Evolutionary conservation across 2,113 vertebrate genomes (phyloP).

Genomic region (Tyrannus savana): DNA sequence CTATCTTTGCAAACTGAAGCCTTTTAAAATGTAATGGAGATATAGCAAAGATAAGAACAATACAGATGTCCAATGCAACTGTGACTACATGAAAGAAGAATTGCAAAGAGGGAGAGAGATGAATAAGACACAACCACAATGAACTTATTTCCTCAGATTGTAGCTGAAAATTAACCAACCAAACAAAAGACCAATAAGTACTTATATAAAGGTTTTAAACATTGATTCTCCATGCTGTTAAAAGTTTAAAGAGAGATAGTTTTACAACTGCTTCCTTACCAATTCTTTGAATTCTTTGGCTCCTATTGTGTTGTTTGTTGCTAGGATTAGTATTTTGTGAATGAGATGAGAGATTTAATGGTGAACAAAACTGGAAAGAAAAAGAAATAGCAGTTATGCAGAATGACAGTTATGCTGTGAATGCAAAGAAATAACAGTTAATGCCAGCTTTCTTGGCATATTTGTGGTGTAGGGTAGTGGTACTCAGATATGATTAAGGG

Average conservation of each 20-base stretch:
- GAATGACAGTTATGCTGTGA: background rate
- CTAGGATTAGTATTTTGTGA: background rate
- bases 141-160: background rate
- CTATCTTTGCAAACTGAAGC: background rate
- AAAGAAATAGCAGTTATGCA: background rate
- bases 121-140: background rate
- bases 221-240: background rate
- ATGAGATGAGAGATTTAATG: background rate
- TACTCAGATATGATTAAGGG: background rate
- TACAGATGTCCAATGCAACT: background rate
- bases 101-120: background rate
- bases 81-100: background rate
- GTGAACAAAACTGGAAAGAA: background rate
- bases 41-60: background rate
- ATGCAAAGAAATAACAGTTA: background rate
- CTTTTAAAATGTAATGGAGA: background rate
- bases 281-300: background rate
- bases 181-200: background rate
- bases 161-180: background rate
- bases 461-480: background rate
- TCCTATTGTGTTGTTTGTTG: background rate
- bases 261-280: background rate
- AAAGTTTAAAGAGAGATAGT: background rate
- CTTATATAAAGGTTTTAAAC: background rate
- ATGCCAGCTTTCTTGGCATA: background rate